Base-by-base conservation (phyloP, 2,113 vertebrate species). In the Gymnorhina tibicen region DNA sequence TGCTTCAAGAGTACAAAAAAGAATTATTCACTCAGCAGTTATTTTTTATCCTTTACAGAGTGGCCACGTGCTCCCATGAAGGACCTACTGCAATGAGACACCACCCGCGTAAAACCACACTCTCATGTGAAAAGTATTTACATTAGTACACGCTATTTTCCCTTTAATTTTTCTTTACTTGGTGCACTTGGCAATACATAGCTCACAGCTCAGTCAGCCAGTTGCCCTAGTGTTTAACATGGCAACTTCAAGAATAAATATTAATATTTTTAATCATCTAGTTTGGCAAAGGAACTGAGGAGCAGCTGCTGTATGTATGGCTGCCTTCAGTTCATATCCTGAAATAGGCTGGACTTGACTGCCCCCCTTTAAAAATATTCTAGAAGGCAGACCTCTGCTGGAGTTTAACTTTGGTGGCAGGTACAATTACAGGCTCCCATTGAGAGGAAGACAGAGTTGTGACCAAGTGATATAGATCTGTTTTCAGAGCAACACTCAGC, bases 201-300 rank as follows among this genome's bases (percentile, higher is more conserved):
- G 68, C 86, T 86, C 2, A 0, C 63, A 33, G 75, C 17, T 88
- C 64, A 67, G 59, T 32, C 72, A 59, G 63, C 73, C 82, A 88
- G 78, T 84, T 92, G 72, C 63, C 59, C 76, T 30, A 15, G 9
- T 59, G 63, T 74, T 96, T 77, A 85, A 74, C 68, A 41, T 69
- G 83, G 88, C 88, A 90, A 86, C 68, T 87, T 76, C 72, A 67
- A 92, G 92, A 91, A 88, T 93, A 97, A 95, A 96, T 94, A 94
- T 95, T 94, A 91, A 89, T 94, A 90, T 75, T 96, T 94, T 89
- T 81, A 89, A 95, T 67, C 69, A 76, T 80, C 83, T 84, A 37
- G 8, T 86, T 78, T 95, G 85, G 92, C 95, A 92, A 88, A 81
- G 73, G 64, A 86, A 75, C 73, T 32, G 56, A 92, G 69, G n/a